Percentiles rank a stretch among this genome's conserved stretches.
phyloP scores from a whole-genome alignment of 2,888 invertebrate genomes.

The Andrena marginata region DNA sequence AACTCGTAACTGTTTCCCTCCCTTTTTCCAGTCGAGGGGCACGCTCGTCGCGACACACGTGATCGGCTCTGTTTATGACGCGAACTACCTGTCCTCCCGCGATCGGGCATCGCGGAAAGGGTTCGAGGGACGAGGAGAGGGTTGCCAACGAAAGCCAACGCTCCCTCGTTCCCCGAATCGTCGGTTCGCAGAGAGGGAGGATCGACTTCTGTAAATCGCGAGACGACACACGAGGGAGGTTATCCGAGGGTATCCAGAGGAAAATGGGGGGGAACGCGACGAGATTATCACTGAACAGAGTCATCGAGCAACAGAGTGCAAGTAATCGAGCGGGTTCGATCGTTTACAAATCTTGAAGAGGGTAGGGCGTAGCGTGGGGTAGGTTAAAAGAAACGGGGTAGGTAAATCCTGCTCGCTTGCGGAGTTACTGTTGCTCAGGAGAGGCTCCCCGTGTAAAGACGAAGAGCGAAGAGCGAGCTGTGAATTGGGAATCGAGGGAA shows the following conservation, averaged over 20 bases:
- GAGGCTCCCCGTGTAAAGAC: neutral
- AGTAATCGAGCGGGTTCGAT: neutral
- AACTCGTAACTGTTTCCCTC: no score
- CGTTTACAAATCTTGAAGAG: neutral
- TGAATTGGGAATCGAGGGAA: neutral
- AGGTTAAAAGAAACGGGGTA: neutral
- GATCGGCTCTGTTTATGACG: no score
- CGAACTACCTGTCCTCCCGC: no score
- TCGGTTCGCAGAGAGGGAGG: neutral
- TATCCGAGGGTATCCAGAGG: constrained; percentile 1
- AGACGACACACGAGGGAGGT: constrained; percentile 45
- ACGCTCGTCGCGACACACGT: neutral
- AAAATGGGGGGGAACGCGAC: constrained; percentile 4
- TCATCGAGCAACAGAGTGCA: neutral
- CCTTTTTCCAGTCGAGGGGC: neutral
- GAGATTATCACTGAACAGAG: neutral
- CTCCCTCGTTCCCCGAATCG: neutral
- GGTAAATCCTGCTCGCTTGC: neutral
- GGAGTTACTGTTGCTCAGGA: neutral
- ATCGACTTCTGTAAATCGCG: constrained; percentile 17
- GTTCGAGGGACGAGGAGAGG: neutral
- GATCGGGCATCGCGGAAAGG: no score
- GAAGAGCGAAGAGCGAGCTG: neutral
- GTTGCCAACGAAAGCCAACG: no score
- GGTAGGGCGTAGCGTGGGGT: no score